These are phyloP conservation scores for Drosophila sordidula DNA, from an alignment of 2,888 invertebrate genomes.

Conservation along the genomic window DNA sequence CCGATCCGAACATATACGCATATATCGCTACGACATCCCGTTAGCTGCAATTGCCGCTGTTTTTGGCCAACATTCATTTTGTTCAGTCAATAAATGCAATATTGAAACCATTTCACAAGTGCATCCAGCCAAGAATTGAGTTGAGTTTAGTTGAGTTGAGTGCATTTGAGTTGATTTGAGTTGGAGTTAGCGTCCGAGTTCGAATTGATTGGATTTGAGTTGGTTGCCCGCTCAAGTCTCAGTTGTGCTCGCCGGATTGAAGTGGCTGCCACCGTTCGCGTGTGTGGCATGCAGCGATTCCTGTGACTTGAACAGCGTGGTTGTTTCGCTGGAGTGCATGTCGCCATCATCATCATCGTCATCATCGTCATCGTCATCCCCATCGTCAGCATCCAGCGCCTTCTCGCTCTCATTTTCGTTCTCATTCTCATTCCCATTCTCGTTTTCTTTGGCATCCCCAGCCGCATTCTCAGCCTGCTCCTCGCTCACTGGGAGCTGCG, in stretches of 20 bases:
- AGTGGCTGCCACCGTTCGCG: slow-evolving; percentile 46
- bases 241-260: slow-evolving; percentile 39
- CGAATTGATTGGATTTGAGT: neutral
- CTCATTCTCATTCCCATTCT: neutral
- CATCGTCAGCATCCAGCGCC: neutral
- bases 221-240: slow-evolving; percentile 14
- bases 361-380: neutral
- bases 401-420: neutral
- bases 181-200: slow-evolving; percentile 3
- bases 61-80: slow-evolving; percentile 4
- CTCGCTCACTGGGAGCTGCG: neutral
- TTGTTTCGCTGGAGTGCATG: slow-evolving; percentile 69
- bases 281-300: slow-evolving; percentile 52
- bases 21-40: neutral
- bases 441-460: neutral
- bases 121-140: slow-evolving; percentile 18
- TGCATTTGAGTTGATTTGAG: slow-evolving; percentile 5
- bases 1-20: neutral
- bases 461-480: slow-evolving; percentile 11
- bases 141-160: slow-evolving; percentile 14
- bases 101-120: slow-evolving; percentile 66
- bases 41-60: neutral
- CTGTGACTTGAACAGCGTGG: slow-evolving; percentile 67
- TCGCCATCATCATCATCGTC: slow-evolving; percentile 58
- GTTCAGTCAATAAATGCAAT: slow-evolving; percentile 51